phyloP scores from a whole-genome alignment of 1,140 invertebrate species.

The Eupristina koningsbergeri region DNA sequence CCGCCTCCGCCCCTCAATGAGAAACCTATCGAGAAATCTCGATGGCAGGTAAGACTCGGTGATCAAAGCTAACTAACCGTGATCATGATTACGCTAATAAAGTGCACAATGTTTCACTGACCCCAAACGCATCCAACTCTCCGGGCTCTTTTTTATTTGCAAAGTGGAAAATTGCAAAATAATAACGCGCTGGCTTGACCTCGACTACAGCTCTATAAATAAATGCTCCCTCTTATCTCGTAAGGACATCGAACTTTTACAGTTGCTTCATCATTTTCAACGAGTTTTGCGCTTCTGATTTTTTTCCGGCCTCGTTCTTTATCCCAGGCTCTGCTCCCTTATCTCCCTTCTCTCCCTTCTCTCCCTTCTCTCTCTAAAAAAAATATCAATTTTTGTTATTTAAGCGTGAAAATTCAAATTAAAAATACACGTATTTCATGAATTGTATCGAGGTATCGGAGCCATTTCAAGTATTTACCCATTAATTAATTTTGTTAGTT shows the following conservation, averaged over 20 bases:
- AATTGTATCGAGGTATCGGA: too few relatives aligned
- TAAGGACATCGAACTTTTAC: conserved; percentile 20
- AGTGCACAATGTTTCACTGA: background rate
- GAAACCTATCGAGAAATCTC: conserved; percentile 4
- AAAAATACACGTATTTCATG: too few relatives aligned
- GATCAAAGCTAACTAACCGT: conserved; percentile 40
- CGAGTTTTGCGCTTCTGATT: background rate
- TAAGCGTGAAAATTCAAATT: too few relatives aligned
- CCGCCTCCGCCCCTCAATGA: conserved; percentile 1
- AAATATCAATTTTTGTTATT: too few relatives aligned
- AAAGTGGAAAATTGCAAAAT: conserved; percentile 9
- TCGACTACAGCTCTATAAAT: background rate
- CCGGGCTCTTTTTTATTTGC: conserved; percentile 8
- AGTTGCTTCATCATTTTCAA: conserved; percentile 26
- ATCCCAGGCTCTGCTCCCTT: too few relatives aligned
- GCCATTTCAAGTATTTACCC: too few relatives aligned
- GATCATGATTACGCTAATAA: conserved; percentile 25
- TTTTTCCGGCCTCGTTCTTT: background rate
- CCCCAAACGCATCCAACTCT: background rate
- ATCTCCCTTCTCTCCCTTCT: too few relatives aligned
- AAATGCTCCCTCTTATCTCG: background rate
- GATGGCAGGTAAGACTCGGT: background rate
- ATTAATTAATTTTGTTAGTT: too few relatives aligned
- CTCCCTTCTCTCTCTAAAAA: too few relatives aligned
- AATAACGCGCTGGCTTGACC: conserved; percentile 6